Evolutionary conservation across 2,888 invertebrate genomes (phyloP).

Genomic region (Harpagoxenus sublaevis): DNA sequence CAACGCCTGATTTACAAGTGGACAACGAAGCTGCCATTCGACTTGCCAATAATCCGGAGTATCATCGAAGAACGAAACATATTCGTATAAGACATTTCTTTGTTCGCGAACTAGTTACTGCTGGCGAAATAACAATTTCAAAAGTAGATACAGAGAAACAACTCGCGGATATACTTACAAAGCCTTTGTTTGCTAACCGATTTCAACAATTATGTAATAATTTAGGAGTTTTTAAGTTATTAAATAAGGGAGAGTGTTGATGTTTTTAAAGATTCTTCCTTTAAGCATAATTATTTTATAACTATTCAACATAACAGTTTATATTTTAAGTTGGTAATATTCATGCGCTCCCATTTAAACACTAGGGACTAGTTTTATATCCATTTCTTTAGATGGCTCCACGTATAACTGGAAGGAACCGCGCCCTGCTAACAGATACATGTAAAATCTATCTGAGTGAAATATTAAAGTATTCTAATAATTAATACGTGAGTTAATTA

Average conservation of each 20-base stretch:
- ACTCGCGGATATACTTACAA: neutral
- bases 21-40: neutral
- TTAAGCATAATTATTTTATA: no score
- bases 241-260: constrained; percentile 5
- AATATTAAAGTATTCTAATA: no score
- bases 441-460: no score
- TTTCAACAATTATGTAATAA: neutral
- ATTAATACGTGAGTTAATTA: no score
- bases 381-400: no score
- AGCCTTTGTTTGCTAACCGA: neutral
- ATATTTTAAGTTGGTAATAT: no score
- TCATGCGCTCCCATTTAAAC: no score
- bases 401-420: no score
- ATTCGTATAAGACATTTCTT: neutral
- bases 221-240: neutral
- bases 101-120: neutral
- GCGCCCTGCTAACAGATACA: no score
- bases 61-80: neutral
- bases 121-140: neutral
- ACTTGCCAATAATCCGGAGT: neutral
- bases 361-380: no score
- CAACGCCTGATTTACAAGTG: neutral
- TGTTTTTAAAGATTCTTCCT: neutral
- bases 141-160: neutral
- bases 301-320: no score